Conservation (phyloP, 2,113 vertebrate species). For the Muscicapa adusta region DNA sequence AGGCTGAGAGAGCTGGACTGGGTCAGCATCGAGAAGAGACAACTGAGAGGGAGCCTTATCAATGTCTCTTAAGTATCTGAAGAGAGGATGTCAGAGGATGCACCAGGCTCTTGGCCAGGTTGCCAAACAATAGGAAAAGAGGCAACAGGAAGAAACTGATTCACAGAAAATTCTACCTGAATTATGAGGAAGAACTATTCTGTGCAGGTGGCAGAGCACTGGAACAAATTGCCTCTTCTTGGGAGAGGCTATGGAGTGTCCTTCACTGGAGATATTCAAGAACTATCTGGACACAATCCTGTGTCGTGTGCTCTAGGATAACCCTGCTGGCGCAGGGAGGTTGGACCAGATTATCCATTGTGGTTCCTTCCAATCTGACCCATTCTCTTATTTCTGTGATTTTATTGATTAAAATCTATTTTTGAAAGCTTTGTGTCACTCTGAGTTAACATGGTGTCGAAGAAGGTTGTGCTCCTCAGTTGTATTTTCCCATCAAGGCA, state of each 20-base stretch:
- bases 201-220: neutral
- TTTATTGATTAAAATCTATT: neutral
- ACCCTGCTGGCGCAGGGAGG: neutral
- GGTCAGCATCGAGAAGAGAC: neutral
- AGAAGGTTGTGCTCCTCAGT: neutral
- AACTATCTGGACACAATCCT: neutral
- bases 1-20: neutral
- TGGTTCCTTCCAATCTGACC: neutral
- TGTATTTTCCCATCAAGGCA: neutral
- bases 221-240: neutral
- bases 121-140: neutral
- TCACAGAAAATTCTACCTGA: neutral
- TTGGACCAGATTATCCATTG: neutral
- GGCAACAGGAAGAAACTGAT: rapidly evolving
- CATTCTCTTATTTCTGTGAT: neutral
- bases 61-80: neutral
- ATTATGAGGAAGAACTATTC: neutral
- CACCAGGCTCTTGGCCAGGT: neutral
- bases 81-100: neutral
- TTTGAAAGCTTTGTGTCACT: neutral
- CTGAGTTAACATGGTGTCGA: neutral
- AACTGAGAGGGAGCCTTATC: neutral
- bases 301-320: neutral
- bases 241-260: neutral
- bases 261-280: neutral